Percentiles rank a stretch among this genome's conserved stretches.
Conservation (phyloP, 2,113 vertebrate genomes). For the Eonycteris spelaea region DNA sequence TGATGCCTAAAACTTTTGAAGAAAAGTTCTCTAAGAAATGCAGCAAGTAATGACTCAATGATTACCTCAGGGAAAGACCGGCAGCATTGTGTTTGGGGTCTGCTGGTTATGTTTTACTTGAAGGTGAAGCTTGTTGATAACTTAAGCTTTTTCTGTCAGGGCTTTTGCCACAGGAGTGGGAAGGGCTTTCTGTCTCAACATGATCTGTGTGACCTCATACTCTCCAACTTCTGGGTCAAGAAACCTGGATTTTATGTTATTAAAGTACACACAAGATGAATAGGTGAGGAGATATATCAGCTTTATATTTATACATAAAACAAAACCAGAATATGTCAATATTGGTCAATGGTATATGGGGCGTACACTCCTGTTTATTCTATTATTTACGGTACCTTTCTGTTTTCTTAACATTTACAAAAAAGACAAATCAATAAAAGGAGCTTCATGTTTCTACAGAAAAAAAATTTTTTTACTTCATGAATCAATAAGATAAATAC, state of each 20-base stretch:
- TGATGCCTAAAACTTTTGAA: neutral
- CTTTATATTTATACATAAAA: neutral
- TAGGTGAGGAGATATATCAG: neutral
- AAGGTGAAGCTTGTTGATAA: neutral
- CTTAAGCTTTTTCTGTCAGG: neutral
- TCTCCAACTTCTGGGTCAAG: neutral
- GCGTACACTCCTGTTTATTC: neutral
- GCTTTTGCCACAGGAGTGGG: neutral
- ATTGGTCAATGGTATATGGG: neutral
- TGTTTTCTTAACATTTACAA: neutral
- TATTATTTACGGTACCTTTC: neutral
- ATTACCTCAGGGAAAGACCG: neutral
- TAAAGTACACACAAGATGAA: neutral
- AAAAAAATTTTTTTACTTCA: neutral
- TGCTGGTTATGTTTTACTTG: neutral
- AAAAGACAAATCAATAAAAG: conserved; percentile 8
- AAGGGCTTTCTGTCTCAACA: neutral
- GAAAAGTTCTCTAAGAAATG: neutral
- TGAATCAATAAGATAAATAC: neutral
- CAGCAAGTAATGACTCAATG: neutral
- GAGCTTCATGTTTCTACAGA: neutral
- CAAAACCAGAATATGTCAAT: neutral
- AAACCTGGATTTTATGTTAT: neutral
- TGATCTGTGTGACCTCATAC: neutral
- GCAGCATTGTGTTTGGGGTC: neutral